Conservation (phyloP, 2,797 vertebrate genomes). For the Onychomys leucogaster region DNA sequence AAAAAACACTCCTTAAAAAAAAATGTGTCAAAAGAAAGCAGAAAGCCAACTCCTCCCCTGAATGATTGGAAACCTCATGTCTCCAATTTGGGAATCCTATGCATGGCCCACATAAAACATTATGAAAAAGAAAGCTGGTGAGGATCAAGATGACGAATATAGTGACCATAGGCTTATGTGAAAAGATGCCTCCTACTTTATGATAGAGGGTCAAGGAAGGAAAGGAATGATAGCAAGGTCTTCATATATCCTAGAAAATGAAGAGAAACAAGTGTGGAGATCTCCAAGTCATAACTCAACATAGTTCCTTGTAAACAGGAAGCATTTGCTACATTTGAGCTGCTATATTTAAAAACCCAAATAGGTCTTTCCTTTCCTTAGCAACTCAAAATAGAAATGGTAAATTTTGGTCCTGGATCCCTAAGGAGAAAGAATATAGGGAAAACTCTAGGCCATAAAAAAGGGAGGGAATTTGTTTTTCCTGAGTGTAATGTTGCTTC, state of each 20-base stretch:
- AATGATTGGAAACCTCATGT: background rate
- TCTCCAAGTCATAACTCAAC: background rate
- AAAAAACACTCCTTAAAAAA: background rate
- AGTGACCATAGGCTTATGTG: background rate
- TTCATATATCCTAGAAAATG: background rate
- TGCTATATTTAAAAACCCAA: background rate
- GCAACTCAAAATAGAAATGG: background rate
- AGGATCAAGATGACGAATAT: background rate
- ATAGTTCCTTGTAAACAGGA: background rate
- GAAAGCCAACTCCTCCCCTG: background rate
- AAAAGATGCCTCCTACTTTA: background rate
- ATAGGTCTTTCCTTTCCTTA: background rate
- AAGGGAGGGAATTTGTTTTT: background rate
- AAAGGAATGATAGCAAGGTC: background rate
- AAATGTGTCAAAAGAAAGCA: background rate
- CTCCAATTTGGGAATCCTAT: background rate
- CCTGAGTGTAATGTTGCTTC: background rate
- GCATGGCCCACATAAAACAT: background rate
- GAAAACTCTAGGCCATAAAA: constrained; percentile 4
- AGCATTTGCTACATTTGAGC: background rate
- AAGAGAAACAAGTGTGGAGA: background rate
- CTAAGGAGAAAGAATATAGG: background rate
- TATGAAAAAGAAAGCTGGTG: background rate
- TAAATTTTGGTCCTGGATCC: background rate
- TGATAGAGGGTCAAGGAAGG: background rate